Base-by-base conservation (phyloP, 2,888 invertebrate genomes). In the Encarsia formosa region DNA sequence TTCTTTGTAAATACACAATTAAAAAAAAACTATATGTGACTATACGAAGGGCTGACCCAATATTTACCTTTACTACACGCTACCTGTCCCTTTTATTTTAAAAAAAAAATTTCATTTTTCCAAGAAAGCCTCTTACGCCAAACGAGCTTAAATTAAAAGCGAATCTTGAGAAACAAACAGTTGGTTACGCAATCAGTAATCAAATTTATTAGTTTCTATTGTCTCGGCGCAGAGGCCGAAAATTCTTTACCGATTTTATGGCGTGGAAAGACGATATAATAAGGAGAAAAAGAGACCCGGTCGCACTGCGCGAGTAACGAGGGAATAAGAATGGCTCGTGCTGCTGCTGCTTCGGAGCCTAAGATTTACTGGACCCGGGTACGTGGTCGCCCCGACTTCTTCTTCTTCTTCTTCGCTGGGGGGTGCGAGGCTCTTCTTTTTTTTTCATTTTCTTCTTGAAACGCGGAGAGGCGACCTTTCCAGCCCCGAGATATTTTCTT, bases 121-220 rank as follows among this genome's bases (percentile, higher is more conserved):
- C n/a, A n/a, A n/a, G n/a, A n/a, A n/a, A n/a, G n/a, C n/a, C n/a
- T n/a, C n/a, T n/a, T n/a, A n/a, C n/a, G n/a, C n/a, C n/a, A n/a
- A n/a, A n/a, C n/a, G n/a, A n/a, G n/a, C n/a, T n/a, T n/a, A n/a
- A n/a, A n/a, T n/a, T n/a, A n/a, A n/a, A n/a, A n/a, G n/a, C n/a
- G n/a, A n/a, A n/a, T n/a, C n/a, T n/a, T n/a, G n/a, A n/a, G n/a
- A n/a, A n/a, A n/a, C n/a, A n/a, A n/a, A n/a, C n/a, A n/a, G n/a
- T n/a, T n/a, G n/a, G n/a, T n/a, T n/a, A n/a, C 58, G 67, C 71
- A 73, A 73, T 73, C 73, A 70, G 71, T 71, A 73, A 73, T 73
- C 70, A 73, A 72, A 73, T 73, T 73, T 73, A 73, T 73, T 72
- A 71, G 72, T 70, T 72, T 72, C 73, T 73, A 73, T 73, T 73